phyloP scores from a whole-genome alignment of 2,888 invertebrate species.

The Orchesellides sinensis region DNA sequence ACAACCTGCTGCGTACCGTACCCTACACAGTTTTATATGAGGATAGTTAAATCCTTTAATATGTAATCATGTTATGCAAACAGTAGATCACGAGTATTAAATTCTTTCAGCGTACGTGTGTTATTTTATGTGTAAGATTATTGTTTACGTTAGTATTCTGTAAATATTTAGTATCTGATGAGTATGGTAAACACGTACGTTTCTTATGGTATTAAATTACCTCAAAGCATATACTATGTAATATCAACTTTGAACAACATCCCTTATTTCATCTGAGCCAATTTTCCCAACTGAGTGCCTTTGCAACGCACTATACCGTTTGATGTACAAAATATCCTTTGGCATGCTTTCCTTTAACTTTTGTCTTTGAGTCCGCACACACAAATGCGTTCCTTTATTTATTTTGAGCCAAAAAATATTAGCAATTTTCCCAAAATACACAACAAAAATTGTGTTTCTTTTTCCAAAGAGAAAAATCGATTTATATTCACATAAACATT shows the following conservation, averaged over 20 bases:
- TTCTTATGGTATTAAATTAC: slow-evolving; percentile 43
- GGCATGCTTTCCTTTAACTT: neutral
- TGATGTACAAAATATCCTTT: slow-evolving; percentile 32
- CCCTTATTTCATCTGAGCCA: slow-evolving; percentile 28
- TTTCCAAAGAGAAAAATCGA: neutral
- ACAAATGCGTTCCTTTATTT: slow-evolving; percentile 2
- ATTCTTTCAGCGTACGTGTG: too few relatives aligned
- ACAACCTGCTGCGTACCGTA: too few relatives aligned
- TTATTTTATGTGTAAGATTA: too few relatives aligned
- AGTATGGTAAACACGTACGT: too few relatives aligned
- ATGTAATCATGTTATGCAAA: too few relatives aligned
- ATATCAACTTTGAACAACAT: too few relatives aligned
- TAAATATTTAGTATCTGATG: too few relatives aligned
- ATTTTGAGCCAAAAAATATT: neutral
- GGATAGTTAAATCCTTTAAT: too few relatives aligned
- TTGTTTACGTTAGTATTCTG: slow-evolving; percentile 7
- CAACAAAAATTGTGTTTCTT: neutral
- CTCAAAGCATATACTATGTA: too few relatives aligned
- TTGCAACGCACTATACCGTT: too few relatives aligned
- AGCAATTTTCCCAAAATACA: neutral
- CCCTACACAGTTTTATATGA: too few relatives aligned
- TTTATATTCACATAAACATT: neutral
- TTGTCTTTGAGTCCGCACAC: neutral
- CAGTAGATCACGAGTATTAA: too few relatives aligned
- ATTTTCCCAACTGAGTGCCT: slow-evolving; percentile 27